phyloP scores from a whole-genome alignment of 2,797 vertebrate species.

The Coluber constrictor region DNA sequence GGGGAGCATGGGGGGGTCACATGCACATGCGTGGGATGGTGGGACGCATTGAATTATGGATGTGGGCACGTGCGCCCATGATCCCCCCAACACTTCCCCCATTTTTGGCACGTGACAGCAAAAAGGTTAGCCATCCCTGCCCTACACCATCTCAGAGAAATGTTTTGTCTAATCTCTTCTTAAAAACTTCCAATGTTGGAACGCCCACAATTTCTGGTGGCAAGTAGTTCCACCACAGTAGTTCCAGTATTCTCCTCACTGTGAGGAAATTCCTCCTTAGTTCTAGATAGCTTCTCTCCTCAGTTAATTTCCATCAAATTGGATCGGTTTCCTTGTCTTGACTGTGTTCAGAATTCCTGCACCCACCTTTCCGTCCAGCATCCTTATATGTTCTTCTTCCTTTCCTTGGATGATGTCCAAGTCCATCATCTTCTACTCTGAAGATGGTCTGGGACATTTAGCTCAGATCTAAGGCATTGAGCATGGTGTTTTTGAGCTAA shows the following conservation, averaged over 20 bases:
- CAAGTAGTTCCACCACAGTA: too few relatives aligned
- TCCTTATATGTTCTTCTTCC: not conserved
- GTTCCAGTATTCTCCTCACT: not conserved
- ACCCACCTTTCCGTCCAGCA: not conserved
- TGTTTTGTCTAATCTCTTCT: not conserved
- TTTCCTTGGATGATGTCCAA: not conserved
- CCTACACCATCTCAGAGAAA: not conserved
- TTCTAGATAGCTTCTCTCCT: not conserved
- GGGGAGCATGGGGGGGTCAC: too few relatives aligned
- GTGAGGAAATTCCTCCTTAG: not conserved
- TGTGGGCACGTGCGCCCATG: too few relatives aligned
- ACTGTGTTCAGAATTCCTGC: not conserved
- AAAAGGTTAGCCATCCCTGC: too few relatives aligned
- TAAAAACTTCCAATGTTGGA: not conserved
- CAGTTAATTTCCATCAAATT: not conserved
- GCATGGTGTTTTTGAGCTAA: not conserved
- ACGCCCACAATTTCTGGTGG: not conserved
- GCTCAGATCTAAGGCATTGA: not conserved
- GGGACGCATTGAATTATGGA: too few relatives aligned
- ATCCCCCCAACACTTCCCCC: too few relatives aligned
- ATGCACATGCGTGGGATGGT: too few relatives aligned
- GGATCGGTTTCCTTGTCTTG: not conserved
- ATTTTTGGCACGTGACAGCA: too few relatives aligned
- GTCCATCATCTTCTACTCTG: not conserved
- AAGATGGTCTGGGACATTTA: not conserved